These are phyloP conservation scores for Drosophila pseudotalamancana DNA, from an alignment of 2,888 invertebrate genomes.

Conservation along the genomic window DNA sequence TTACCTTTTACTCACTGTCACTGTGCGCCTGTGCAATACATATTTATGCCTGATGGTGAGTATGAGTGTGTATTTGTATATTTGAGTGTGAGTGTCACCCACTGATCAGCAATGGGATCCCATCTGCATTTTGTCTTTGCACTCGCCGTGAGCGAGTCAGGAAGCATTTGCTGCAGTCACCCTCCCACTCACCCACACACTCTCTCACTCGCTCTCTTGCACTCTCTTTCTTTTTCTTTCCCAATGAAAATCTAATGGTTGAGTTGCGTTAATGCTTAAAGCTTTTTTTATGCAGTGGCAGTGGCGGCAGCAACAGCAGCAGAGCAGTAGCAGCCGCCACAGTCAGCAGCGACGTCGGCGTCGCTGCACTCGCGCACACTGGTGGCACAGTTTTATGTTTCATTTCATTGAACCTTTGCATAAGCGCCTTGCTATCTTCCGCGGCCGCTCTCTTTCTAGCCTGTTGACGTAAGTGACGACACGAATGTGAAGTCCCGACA, in stretches of 20 bases:
- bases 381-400: constrained; percentile 65
- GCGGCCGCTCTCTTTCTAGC: constrained; percentile 60
- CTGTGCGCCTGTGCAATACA: constrained; percentile 21
- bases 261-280: constrained; percentile 30
- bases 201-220: constrained; percentile 8
- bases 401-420: constrained; percentile 66
- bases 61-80: neutral
- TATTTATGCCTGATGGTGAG: neutral
- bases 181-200: constrained; percentile 10
- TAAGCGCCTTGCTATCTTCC: constrained; percentile 60
- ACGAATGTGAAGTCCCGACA: constrained; percentile 23
- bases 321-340: neutral
- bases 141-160: constrained; percentile 30
- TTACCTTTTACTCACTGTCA: constrained; percentile 58
- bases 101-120: constrained; percentile 50
- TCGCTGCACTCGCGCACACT: constrained; percentile 51
- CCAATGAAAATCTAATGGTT: constrained; percentile 30
- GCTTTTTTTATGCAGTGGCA: constrained; percentile 35
- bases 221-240: neutral
- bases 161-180: constrained; percentile 38
- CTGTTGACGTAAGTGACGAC: constrained; percentile 54
- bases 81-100: constrained; percentile 38
- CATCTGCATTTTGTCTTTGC: constrained; percentile 28
- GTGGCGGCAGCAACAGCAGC: neutral
- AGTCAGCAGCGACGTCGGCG: constrained; percentile 18